Conservation (phyloP, 2,797 vertebrate genomes). For the Gadopsis marmoratus region DNA sequence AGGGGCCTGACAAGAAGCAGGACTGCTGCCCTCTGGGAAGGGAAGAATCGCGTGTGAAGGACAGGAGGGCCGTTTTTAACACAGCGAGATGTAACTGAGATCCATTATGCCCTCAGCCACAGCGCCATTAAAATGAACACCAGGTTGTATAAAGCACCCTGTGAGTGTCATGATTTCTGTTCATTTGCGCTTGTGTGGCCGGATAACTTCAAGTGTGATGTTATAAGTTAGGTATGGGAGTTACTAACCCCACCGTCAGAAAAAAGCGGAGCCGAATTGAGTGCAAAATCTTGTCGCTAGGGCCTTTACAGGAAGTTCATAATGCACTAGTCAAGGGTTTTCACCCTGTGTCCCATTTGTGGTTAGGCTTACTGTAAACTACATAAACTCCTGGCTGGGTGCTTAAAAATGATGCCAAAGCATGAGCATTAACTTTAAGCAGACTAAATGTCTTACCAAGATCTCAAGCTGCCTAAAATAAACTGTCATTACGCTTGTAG, state of each 20-base stretch:
- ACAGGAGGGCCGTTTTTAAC: conserved; percentile 54
- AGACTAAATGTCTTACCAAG: background rate
- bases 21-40: conserved; percentile 52
- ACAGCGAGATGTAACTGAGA: conserved; percentile 48
- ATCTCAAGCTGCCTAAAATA: background rate
- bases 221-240: conserved; percentile 44
- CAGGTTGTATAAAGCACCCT: conserved; percentile 43
- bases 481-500: background rate
- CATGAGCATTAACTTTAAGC: background rate
- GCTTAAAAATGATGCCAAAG: background rate
- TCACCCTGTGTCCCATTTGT: background rate
- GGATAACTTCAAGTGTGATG: conserved; percentile 36
- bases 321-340: background rate
- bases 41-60: conserved; percentile 67
- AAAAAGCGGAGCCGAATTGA: background rate
- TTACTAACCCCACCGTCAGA: conserved; percentile 19
- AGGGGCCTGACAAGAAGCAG: conserved; percentile 62
- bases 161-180: conserved; percentile 44
- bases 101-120: conserved; percentile 54
- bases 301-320: conserved; percentile 1
- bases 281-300: background rate
- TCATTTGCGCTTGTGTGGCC: conserved; percentile 56
- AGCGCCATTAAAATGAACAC: conserved; percentile 51
- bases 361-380: background rate
- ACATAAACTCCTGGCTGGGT: background rate